These are phyloP conservation scores for Chaetogeoica ovagalla DNA, from an alignment of 2,888 invertebrate genomes.

Conservation along the genomic window DNA sequence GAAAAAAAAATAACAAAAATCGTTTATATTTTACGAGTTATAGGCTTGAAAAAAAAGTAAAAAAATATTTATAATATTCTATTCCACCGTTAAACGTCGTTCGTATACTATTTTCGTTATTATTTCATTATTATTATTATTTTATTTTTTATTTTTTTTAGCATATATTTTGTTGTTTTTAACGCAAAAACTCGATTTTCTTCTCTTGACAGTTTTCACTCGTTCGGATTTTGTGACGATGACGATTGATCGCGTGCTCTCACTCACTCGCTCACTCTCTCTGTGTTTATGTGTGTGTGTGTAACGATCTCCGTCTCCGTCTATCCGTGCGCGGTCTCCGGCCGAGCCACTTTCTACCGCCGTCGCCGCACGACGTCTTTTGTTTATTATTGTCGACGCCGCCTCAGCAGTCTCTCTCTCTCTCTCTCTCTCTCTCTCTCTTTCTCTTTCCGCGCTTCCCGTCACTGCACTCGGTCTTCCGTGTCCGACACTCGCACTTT, in stretches of 20 bases:
- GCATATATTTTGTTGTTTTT: neutral
- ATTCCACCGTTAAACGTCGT: neutral
- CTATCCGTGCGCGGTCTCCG: neutral
- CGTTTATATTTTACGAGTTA: too few species aligned
- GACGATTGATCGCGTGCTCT: conserved; percentile 10
- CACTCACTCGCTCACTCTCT: neutral
- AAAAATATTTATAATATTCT: too few species aligned
- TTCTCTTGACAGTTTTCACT: conserved; percentile 50
- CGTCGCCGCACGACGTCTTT: conserved; percentile 41
- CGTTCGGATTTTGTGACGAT: conserved; percentile 5
- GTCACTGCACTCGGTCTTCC: conserved; percentile 23
- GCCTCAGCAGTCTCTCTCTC: neutral
- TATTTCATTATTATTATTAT: neutral
- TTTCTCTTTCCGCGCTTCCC: neutral
- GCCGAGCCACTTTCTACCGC: conserved; percentile 35
- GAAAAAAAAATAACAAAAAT: too few species aligned
- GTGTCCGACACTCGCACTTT: conserved; percentile 38
- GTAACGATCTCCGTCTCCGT: conserved; percentile 4
- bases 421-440: too few species aligned
- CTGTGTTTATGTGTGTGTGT: neutral
- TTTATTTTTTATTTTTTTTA: neutral
- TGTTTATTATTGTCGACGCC: conserved; percentile 15
- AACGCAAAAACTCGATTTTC: conserved; percentile 16
- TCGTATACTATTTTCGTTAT: neutral
- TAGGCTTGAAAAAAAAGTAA: too few species aligned